These are phyloP conservation scores for Sesia bembeciformis DNA, from an alignment of 2,888 invertebrate species.

Conservation along the genomic window DNA sequence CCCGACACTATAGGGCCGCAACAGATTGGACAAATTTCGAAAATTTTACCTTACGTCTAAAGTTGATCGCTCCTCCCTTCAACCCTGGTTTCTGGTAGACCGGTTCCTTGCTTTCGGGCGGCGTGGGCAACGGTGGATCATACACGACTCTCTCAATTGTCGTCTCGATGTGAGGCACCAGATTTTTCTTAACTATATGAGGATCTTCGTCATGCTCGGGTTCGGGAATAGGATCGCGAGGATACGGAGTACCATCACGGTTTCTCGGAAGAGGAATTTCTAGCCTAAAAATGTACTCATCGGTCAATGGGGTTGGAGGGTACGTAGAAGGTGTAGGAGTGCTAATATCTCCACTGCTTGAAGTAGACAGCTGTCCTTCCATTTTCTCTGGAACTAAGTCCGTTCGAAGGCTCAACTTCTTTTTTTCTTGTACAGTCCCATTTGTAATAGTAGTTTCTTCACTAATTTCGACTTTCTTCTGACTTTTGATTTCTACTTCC, in stretches of 20 bases:
- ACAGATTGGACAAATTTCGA: background rate
- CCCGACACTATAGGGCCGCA: no score
- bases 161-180: slow-evolving; percentile 50
- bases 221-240: slow-evolving; percentile 25
- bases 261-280: slow-evolving; percentile 44
- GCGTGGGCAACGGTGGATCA: slow-evolving; percentile 47
- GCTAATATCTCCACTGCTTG: slow-evolving; percentile 15
- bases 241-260: slow-evolving; percentile 26
- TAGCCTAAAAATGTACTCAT: slow-evolving; percentile 58
- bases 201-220: slow-evolving; percentile 40
- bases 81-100: slow-evolving; percentile 37
- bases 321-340: slow-evolving; percentile 39
- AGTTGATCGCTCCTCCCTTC: slow-evolving; percentile 20
- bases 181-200: slow-evolving; percentile 46
- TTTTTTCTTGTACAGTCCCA: slow-evolving; percentile 1
- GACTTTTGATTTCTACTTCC: slow-evolving; percentile 11
- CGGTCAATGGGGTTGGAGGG: slow-evolving; percentile 55
- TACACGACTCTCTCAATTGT: slow-evolving; percentile 39
- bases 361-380: slow-evolving; percentile 13
- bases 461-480: slow-evolving; percentile 7
- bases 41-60: background rate
- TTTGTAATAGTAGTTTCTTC: slow-evolving; percentile 6
- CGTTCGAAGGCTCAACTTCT: slow-evolving; percentile 15
- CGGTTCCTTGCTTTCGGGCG: slow-evolving; percentile 29
- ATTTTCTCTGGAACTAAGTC: slow-evolving; percentile 13